phyloP scores from a whole-genome alignment of 2,113 vertebrate genomes.

The Carassius auratus region DNA sequence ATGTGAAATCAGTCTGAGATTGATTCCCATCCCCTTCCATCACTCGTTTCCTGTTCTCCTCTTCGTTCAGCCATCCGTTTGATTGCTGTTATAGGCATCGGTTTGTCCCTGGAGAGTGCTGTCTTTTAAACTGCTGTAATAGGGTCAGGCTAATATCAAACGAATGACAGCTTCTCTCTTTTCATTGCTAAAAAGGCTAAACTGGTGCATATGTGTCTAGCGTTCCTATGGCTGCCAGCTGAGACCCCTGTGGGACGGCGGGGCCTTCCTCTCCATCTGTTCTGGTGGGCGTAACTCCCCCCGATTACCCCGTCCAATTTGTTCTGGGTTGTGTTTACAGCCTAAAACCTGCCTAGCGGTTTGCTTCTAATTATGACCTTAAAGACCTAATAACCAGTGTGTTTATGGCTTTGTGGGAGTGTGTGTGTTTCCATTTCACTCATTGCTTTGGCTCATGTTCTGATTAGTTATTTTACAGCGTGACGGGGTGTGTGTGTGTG shows the following conservation, averaged over 20 bases:
- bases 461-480: conserved; percentile 52
- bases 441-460: conserved; percentile 39
- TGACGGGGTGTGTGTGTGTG: background rate
- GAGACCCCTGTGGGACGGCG: conserved; percentile 44
- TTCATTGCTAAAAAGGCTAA: conserved; percentile 16
- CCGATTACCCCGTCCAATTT: conserved; percentile 30
- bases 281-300: conserved; percentile 9
- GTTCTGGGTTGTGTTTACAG: conserved; percentile 49
- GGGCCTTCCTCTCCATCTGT: conserved; percentile 59
- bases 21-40: conserved; percentile 47
- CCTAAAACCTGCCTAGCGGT: conserved; percentile 45
- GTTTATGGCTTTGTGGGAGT: conserved; percentile 41
- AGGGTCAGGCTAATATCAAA: conserved; percentile 51
- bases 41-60: background rate
- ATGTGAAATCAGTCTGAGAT: conserved; percentile 51
- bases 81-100: conserved; percentile 33
- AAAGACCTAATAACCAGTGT: conserved; percentile 45
- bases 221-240: conserved; percentile 52
- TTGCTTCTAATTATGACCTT: conserved; percentile 48
- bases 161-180: conserved; percentile 24
- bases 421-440: conserved; percentile 28
- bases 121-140: conserved; percentile 31
- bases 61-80: conserved; percentile 6
- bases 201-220: conserved; percentile 32
- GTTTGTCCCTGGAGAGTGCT: conserved; percentile 37